These are phyloP conservation scores for Pterocles burchelli DNA, from an alignment of 2,113 vertebrate species.

Conservation along the genomic window DNA sequence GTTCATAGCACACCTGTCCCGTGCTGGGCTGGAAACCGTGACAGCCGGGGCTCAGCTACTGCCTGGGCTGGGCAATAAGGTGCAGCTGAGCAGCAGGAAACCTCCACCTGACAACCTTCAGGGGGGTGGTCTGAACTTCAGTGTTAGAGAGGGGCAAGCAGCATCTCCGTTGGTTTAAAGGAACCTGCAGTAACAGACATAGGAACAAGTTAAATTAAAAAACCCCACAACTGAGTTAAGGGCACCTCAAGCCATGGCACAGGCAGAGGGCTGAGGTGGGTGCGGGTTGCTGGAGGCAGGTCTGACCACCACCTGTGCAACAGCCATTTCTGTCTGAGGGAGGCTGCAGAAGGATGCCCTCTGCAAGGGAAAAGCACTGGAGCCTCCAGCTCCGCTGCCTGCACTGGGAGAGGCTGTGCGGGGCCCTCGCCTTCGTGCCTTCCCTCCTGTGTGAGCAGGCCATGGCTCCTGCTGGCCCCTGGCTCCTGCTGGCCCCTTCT, in stretches of 20 bases:
- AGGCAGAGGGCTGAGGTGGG: neutral
- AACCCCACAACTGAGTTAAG: neutral
- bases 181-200: neutral
- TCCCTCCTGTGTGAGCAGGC: neutral
- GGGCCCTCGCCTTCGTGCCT: fast-evolving
- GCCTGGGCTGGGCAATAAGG: neutral
- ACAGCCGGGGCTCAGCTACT: neutral
- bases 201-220: neutral
- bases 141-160: neutral
- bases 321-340: too few species aligned
- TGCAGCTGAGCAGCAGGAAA: neutral
- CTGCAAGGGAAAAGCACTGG: neutral
- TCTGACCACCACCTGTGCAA: fast-evolving
- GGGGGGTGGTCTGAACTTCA: neutral
- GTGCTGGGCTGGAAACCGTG: neutral
- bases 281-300: fast-evolving
- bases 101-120: neutral
- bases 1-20: neutral
- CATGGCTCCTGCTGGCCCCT: neutral
- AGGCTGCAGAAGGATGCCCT: neutral
- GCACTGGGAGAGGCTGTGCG: neutral
- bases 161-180: neutral
- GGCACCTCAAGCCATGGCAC: fast-evolving
- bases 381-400: too few species aligned
- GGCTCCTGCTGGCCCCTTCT: too few species aligned